Evolutionary conservation across 2,113 vertebrate genomes (phyloP), one percentile per base, ranked within the genome.

Genomic region (Serinus canaria): DNA sequence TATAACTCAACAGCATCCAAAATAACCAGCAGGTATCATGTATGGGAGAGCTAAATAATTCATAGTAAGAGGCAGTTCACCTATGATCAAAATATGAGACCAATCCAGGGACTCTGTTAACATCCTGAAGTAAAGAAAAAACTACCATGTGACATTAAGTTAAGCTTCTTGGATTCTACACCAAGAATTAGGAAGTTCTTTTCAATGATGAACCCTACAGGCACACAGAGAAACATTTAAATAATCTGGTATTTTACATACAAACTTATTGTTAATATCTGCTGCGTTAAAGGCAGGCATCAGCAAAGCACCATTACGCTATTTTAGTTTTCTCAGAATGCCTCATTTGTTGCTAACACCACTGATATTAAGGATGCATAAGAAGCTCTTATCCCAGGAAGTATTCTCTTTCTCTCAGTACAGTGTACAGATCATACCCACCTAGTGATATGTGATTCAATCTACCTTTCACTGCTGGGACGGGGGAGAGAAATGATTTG

Each of bases 281-380:
- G 33, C 47, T 78, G 30, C 55, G 66, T 69, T 74, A 91, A 75
- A 93, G 73, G 72, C 60, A 83, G 83, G 35, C 63, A 78, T 59
- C 89, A 86, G 80, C 86, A 94, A 87, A 93, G 89, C 83, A 92
- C 87, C 77, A n/a, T 30, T 62, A 74, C 13, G 4, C 87, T 43
- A 59, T 31, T 82, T 79, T 52, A 2, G 10, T 86, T 66, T 87
- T 72, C 75, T 92, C 59, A 85, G 78, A 85, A 77, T 23, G 35
- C 56, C 68, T 94, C 56, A 41, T 64, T 60, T 84, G 62, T 89
- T 81, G 59, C 64, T 70, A 75, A 59, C 47, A 59, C 62, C 39
- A 41, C 31, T 27, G 37, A 58, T 44, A 58, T 1, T 52, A 59
- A 72, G 20, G 63, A 73, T 53, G 78, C 53, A 23, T 44, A 84